phyloP scores from a whole-genome alignment of 2,797 vertebrate species.

The Nothura maculosa region DNA sequence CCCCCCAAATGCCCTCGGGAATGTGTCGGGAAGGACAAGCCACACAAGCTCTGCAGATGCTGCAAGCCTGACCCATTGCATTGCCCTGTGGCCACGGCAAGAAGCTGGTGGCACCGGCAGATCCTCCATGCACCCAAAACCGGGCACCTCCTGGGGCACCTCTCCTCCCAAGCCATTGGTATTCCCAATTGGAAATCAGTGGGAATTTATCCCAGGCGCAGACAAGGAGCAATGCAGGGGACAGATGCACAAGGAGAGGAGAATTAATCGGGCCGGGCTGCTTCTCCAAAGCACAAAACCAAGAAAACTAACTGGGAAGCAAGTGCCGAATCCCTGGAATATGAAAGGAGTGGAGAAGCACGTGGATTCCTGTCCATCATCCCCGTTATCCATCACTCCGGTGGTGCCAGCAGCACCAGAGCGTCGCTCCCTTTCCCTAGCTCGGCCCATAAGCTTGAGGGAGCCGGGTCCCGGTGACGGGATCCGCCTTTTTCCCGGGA shows the following conservation, averaged over 20 bases:
- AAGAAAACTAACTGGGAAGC: background rate
- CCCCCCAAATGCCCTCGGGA: background rate
- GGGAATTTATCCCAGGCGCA: conserved; percentile 1
- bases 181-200: background rate
- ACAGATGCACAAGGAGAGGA: background rate
- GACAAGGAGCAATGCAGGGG: background rate
- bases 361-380: conserved; percentile 69
- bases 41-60: background rate
- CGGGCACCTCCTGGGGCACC: background rate
- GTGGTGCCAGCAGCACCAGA: conserved; percentile 53
- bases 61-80: background rate
- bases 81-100: background rate
- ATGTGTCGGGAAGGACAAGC: background rate
- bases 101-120: background rate
- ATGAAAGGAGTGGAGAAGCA: conserved; percentile 31
- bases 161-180: background rate
- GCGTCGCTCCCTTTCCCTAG: conserved; percentile 63
- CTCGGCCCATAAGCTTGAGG: conserved; percentile 74
- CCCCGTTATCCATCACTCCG: conserved; percentile 76
- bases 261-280: conserved; percentile 22
- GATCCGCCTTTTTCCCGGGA: conserved; percentile 74
- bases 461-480: conserved; percentile 69
- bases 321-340: conserved; percentile 39
- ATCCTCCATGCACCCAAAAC: background rate
- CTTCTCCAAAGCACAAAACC: background rate